These are phyloP conservation scores for Eleginops maclovinus DNA, from an alignment of 2,113 vertebrate genomes.

Conservation along the genomic window DNA sequence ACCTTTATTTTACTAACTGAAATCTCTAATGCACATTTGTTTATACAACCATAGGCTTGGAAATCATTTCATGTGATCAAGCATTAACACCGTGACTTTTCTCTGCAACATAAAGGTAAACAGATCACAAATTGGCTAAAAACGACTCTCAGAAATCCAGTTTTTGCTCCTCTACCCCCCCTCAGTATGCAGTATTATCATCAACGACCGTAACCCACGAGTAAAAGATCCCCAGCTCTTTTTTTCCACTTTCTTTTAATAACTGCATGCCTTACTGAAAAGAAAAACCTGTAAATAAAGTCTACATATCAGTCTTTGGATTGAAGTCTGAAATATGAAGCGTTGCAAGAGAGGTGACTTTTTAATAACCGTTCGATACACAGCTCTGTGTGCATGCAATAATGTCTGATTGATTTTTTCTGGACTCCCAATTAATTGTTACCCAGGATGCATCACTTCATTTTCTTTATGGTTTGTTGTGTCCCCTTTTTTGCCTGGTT, in stretches of 20 bases:
- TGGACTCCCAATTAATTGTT: conserved; percentile 36
- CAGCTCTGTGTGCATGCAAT: conserved; percentile 54
- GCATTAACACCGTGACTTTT: conserved; percentile 9
- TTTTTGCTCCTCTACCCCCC: not conserved
- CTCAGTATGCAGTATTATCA: conserved; percentile 36
- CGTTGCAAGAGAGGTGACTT: conserved; percentile 46
- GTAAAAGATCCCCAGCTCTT: conserved; percentile 37
- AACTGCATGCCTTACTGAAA: conserved; percentile 76
- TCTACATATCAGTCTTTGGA: conserved; percentile 65
- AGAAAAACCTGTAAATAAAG: conserved; percentile 49
- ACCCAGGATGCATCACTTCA: not conserved
- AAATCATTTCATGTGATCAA: conserved; percentile 23
- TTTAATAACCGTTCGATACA: conserved; percentile 26
- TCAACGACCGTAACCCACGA: conserved; percentile 45
- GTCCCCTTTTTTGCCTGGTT: conserved; percentile 40
- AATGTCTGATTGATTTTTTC: conserved; percentile 42
- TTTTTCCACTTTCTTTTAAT: conserved; percentile 30
- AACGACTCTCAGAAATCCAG: conserved; percentile 30
- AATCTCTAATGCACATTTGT: not conserved
- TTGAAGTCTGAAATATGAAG: conserved; percentile 65
- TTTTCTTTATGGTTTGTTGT: conserved; percentile 31
- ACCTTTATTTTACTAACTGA: not conserved
- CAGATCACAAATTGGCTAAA: not conserved
- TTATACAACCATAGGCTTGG: conserved; percentile 3
- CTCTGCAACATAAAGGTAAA: conserved; percentile 21